Percentiles rank a stretch among this genome's conserved stretches.
Evolutionary conservation across 2,888 invertebrate species (phyloP).

Genomic region (Mythimna impura): DNA sequence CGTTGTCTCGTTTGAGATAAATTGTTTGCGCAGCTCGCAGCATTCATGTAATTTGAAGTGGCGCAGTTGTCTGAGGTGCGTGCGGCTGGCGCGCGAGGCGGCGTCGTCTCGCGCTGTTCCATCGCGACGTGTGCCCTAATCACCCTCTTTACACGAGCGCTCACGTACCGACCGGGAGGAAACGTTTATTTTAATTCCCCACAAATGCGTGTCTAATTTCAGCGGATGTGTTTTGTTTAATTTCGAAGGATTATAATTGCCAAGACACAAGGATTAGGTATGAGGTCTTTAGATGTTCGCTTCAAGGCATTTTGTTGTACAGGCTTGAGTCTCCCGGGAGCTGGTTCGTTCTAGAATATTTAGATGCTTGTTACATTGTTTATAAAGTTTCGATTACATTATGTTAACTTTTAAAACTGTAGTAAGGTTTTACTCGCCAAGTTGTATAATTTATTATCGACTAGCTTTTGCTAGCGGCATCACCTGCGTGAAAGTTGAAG

Average conservation of each 20-base stretch:
- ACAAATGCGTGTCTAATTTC: slow-evolving; percentile 86
- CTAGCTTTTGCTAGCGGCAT: too few species aligned
- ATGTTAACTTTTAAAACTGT: slow-evolving; percentile 28
- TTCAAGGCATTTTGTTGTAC: slow-evolving; percentile 34
- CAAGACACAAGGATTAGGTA: slow-evolving; percentile 64
- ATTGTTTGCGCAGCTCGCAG: slow-evolving; percentile 62
- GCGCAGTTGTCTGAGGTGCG: slow-evolving; percentile 74
- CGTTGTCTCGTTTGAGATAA: slow-evolving; percentile 63
- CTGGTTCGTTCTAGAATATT: slow-evolving; percentile 26
- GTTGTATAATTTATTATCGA: slow-evolving; percentile 8
- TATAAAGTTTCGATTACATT: slow-evolving; percentile 32
- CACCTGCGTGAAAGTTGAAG: too few species aligned
- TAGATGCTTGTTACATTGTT: slow-evolving; percentile 21
- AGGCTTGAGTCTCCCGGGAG: slow-evolving; percentile 25
- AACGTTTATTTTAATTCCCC: slow-evolving; percentile 86
- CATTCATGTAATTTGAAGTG: slow-evolving; percentile 63
- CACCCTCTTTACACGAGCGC: slow-evolving; percentile 83
- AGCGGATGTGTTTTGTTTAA: slow-evolving; percentile 82
- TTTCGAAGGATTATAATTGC: slow-evolving; percentile 79
- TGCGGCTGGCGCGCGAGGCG: slow-evolving; percentile 68
- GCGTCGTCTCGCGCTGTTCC: slow-evolving; percentile 78
- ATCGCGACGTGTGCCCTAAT: slow-evolving; percentile 82
- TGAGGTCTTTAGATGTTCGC: slow-evolving; percentile 38
- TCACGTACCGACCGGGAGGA: slow-evolving; percentile 79
- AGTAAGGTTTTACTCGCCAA: not conserved